These are phyloP conservation scores for Axea sp. DNA, from an alignment of 2,888 invertebrate genomes.

Conservation along the genomic window DNA sequence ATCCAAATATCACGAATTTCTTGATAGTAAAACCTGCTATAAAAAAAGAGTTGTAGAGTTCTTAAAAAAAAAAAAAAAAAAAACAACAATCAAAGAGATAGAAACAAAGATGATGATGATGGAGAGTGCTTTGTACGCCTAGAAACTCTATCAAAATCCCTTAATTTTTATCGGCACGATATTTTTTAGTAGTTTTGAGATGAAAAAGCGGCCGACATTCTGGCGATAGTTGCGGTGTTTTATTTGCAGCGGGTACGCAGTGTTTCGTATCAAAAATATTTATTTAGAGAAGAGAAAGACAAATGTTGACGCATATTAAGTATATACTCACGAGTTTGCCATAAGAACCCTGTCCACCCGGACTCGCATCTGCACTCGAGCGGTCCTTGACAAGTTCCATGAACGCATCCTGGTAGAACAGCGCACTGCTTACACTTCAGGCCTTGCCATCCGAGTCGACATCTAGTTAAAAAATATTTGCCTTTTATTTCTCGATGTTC, in stretches of 20 bases:
- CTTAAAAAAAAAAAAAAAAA: too few species aligned
- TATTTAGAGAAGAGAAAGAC: conserved; percentile 56
- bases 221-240: conserved; percentile 18
- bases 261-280: conserved; percentile 57
- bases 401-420: conserved; percentile 92
- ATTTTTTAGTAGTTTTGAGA: too few species aligned
- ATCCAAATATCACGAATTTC: too few species aligned
- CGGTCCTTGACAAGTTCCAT: conserved; percentile 93
- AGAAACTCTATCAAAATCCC: too few species aligned
- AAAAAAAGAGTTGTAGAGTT: too few species aligned
- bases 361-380: conserved; percentile 93
- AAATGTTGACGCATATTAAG: conserved; percentile 59
- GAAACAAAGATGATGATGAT: too few species aligned
- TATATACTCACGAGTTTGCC: conserved; percentile 88
- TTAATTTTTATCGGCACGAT: too few species aligned
- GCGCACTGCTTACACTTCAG: conserved; percentile 90
- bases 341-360: conserved; percentile 94
- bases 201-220: conserved; percentile 33
- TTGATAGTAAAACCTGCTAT: too few species aligned
- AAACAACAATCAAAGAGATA: too few species aligned
- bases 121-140: too few species aligned
- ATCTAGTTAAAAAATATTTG: conserved; percentile 80
- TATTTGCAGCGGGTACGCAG: conserved; percentile 43
- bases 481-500: conserved; percentile 24
- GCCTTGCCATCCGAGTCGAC: conserved; percentile 95